Base-by-base conservation (phyloP, 2,888 invertebrate genomes). In the Campopleginae sp. region DNA sequence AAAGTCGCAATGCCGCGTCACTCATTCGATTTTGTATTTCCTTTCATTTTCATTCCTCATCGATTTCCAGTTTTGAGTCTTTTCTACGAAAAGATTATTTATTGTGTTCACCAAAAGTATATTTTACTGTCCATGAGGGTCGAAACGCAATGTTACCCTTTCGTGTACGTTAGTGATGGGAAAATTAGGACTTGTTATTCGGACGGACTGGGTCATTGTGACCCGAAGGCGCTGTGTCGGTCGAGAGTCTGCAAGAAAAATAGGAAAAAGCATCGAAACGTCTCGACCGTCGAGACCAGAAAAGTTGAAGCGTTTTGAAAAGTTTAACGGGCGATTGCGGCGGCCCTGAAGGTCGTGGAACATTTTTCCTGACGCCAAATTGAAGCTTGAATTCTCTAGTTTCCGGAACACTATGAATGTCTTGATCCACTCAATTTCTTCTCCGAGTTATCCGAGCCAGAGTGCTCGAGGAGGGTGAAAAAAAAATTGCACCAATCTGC, bases 31-130 rank as follows among this genome's bases (percentile, higher is more conserved):
- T 14, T 46, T 33, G 42, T 38, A 8, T 31, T 33, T 48, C 19
- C 10, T n/a, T 23, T 12, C 2, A 38, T 23, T 74, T 74, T 7
- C n/a, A 58, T 58, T 63, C 48, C 8, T 44, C 23, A 63, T 0
- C 51, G 7, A 27, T 74, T 74, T 74, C 38, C 58, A 19, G 7
- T 38, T 42, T 58, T 23, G 23, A 4, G 42, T 74, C 12, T 54
- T 66, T 68, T 19, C 12, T 68, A 31, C 42, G 44, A 70, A 70
- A 61, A 46, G 17, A 61, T 46, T 14, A 46, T 33, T 38, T 61
- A 5, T 23, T 19, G 61, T 70, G 61, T 48, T 70, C 61, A 38
- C 19, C 51, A 58, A 31, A 70, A 27, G 61, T 70, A 38, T 61
- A 46, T 61, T 61, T 46, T 23, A 70, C 46, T 10, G 33, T 54